Evolutionary conservation across 2,113 vertebrate genomes (phyloP), one percentile per base, ranked within the genome.

Genomic region (Eira barbara): DNA sequence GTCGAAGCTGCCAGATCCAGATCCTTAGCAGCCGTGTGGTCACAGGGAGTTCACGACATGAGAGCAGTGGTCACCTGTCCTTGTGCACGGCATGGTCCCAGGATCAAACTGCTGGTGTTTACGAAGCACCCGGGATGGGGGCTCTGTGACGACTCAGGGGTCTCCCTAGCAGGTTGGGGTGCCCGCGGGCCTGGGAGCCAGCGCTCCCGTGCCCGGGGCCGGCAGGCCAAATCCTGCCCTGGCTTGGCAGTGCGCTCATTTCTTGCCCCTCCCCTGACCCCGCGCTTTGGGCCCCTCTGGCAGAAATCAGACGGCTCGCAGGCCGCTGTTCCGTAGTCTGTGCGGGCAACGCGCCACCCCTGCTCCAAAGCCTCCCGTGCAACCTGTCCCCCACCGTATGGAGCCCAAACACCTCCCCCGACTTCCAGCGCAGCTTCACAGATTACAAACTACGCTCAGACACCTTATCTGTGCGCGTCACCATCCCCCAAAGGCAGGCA

Each of bases 401-500:
- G 61, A 45, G 73, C 42, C 86, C 49, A 17, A 8, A 20, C 42
- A 1, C 63, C 61, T 18, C 52, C 63, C 31, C 63, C 0, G 7
- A 27, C 55, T 73, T 61, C 34, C 92, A 6, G 9, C 2, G 21
- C 10, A 25, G 39, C 47, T 52, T 73, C 23, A 27, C 80, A 65
- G 21, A 21, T 7, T 8, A 36, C 73, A 81, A 18, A 39, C 2
- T 13, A 45, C 0, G 0, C 67, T 6, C 73, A 20, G 0, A 3
- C 23, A 0, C 7, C 0, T 47, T 7, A 15, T 20, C 81, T 45
- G 1, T 1, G 13, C 14, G 9, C 57, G 1, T 3, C 57, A 21
- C 18, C 18, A 18, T 0, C 27, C 69, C 63, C 10, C 47, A 3
- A 7, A 29, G 71, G 34, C 14, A 52, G 71, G 4, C 14, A 49